Conservation (phyloP, 2,888 invertebrate genomes). For the Eupithecia insigniata region DNA sequence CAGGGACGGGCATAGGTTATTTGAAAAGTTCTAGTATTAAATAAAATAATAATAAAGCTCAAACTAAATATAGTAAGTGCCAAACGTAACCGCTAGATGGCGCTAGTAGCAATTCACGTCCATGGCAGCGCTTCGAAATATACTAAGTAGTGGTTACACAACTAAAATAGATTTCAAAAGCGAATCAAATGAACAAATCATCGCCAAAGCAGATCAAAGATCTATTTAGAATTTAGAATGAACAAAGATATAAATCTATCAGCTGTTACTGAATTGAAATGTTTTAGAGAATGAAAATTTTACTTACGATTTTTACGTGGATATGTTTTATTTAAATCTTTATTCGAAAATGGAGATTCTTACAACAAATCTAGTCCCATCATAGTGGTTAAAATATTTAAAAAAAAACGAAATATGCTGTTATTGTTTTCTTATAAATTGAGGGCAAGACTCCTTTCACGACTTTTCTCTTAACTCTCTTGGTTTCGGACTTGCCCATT, state of each 20-base stretch:
- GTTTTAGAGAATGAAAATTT: neutral
- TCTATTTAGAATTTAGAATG: constrained; percentile 35
- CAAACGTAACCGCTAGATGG: constrained; percentile 9
- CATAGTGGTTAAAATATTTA: too few species aligned
- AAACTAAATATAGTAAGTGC: neutral
- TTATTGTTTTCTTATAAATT: too few species aligned
- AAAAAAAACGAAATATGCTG: too few species aligned
- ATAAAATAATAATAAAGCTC: too few species aligned
- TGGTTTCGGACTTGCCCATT: too few species aligned
- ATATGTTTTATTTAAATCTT: neutral
- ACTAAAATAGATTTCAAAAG: constrained; percentile 31
- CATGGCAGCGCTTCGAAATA: neutral
- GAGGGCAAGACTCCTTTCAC: too few species aligned
- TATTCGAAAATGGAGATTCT: neutral
- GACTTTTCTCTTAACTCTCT: too few species aligned
- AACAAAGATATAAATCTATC: constrained; percentile 38
- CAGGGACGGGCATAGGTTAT: too few species aligned
- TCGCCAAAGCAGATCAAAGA: constrained; percentile 41
- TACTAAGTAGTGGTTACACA: neutral
- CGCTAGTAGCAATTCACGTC: neutral
- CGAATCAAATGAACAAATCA: constrained; percentile 47
- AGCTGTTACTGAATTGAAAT: constrained; percentile 8
- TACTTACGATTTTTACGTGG: neutral
- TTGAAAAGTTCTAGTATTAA: too few species aligned
- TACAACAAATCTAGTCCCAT: neutral